Percentiles rank a stretch among this genome's conserved stretches.
These are phyloP conservation scores for Lamproptera curius DNA, from an alignment of 2,888 invertebrate species.

Conservation along the genomic window DNA sequence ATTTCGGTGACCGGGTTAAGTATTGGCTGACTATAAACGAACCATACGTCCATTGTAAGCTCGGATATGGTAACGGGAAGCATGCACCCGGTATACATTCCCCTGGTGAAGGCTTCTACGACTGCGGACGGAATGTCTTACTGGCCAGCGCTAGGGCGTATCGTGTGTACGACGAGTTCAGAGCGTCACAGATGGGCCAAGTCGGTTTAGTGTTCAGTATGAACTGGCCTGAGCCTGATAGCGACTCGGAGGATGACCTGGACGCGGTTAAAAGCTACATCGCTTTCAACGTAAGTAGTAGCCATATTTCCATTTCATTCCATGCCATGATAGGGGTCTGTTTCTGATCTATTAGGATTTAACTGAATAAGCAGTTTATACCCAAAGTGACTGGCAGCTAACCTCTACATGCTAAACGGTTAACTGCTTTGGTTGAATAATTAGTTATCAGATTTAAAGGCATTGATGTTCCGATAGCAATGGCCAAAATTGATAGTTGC, in stretches of 20 bases:
- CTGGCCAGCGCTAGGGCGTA: slow-evolving; percentile 78
- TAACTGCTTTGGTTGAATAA: too few species aligned
- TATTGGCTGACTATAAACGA: slow-evolving; percentile 84
- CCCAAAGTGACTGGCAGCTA: too few species aligned
- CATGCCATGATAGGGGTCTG: too few species aligned
- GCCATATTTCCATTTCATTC: too few species aligned
- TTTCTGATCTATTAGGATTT: too few species aligned
- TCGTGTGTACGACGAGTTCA: slow-evolving; percentile 75
- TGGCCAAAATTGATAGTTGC: too few species aligned
- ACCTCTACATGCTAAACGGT: too few species aligned
- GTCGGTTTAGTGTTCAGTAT: slow-evolving; percentile 26
- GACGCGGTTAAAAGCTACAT: slow-evolving; percentile 27
- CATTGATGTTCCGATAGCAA: too few species aligned
- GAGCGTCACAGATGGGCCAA: slow-evolving; percentile 56
- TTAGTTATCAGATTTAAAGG: too few species aligned
- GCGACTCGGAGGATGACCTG: slow-evolving; percentile 25
- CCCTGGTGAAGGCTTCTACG: slow-evolving; percentile 72
- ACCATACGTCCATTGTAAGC: slow-evolving; percentile 55
- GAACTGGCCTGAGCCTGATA: slow-evolving; percentile 26
- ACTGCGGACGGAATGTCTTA: slow-evolving; percentile 73
- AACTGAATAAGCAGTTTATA: too few species aligned
- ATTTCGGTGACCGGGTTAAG: slow-evolving; percentile 72
- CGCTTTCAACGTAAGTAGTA: slow-evolving; percentile 28
- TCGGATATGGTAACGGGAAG: slow-evolving; percentile 40
- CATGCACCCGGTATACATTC: slow-evolving; percentile 37